Base-by-base conservation (phyloP, 2,888 invertebrate genomes). In the Arrhopalites spinosus region DNA sequence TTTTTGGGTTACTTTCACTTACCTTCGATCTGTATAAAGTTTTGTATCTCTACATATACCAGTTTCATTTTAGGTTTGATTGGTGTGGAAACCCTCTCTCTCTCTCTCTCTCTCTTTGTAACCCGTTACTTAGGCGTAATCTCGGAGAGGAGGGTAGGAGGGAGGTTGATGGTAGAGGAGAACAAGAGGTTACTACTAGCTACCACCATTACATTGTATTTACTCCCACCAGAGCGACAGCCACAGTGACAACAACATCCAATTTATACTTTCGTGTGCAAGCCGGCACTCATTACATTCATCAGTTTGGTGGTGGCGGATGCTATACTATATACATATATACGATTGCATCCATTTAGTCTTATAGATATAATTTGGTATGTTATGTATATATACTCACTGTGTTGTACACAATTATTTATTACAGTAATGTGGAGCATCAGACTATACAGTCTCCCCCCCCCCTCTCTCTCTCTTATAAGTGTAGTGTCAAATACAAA, bases 181-280 rank as follows among this genome's bases (percentile, higher is more conserved):
- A 56, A 59, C 25, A 59, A 25, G 20, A 25, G 25, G 25, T 59
- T 56, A 20, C 53, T 23, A 56, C 8, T 25, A 59, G 20, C 59
- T 25, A 2, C 20, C 59, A 59, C 59, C 53, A n/a, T 23, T 53
- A 53, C n/a, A 53, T 59, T 13, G 59, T 25, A 59, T 59, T 59
- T 25, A 59, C 59, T 59, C 59, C 25, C 2, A 20, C 53, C 53
- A 8, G n/a, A 20, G 1, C 20, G 59, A 27, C 59, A 59, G 59
- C 59, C 59, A 59, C 59, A 59, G 59, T 27, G 27, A 59, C 59
- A 59, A 59, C 59, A 59, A 59, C 59, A 59, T 59, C 25, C 27
- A 25, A 59, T 59, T 59, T 59, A 59, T 59, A 23, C 59, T 59
- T 23, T 7, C 3, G 59, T 25, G 59, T 59, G 25, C 27, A 59